Evolutionary conservation across 2,113 vertebrate species (phyloP).

Genomic region (Thamnophis sirtalis): DNA sequence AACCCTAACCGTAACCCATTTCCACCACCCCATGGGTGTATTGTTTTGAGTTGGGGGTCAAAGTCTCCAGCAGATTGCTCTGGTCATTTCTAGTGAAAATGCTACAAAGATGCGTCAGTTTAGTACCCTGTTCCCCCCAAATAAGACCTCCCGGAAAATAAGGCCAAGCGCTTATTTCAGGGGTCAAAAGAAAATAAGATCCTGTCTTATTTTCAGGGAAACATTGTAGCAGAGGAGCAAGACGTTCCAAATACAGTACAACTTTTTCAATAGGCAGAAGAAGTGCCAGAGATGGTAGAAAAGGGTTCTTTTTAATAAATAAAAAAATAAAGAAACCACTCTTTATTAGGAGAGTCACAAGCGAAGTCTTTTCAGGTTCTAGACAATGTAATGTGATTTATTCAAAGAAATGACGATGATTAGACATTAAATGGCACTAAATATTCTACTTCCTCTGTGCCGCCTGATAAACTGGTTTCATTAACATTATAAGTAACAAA

Average conservation of each 20-base stretch:
- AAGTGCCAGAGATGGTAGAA: conserved; percentile 45
- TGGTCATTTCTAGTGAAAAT: background rate
- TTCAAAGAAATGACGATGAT: conserved; percentile 73
- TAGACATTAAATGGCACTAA: conserved; percentile 73
- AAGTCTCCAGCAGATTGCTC: background rate
- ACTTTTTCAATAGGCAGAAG: rapidly evolving
- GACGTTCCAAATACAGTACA: background rate
- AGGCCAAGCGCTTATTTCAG: too few relatives aligned
- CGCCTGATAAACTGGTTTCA: conserved; percentile 73
- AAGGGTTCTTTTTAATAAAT: conserved; percentile 64
- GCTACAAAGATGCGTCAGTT: rapidly evolving
- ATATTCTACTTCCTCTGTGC: conserved; percentile 71
- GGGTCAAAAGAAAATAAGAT: too few relatives aligned
- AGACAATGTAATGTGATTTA: conserved; percentile 74
- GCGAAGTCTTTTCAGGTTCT: conserved; percentile 69
- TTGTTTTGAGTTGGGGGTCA: background rate
- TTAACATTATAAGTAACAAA: conserved; percentile 75
- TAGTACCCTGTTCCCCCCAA: too few relatives aligned
- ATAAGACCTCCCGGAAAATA: too few relatives aligned
- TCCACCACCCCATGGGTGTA: background rate
- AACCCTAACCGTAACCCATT: background rate
- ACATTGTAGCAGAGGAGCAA: background rate
- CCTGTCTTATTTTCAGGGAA: too few relatives aligned
- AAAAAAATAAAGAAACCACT: conserved; percentile 39
- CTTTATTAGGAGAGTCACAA: conserved; percentile 69